Percentiles rank a stretch among this genome's conserved stretches.
Evolutionary conservation across 1,140 invertebrate genomes (phyloP).

Genomic region (Aphaenogaster ashmeadi): DNA sequence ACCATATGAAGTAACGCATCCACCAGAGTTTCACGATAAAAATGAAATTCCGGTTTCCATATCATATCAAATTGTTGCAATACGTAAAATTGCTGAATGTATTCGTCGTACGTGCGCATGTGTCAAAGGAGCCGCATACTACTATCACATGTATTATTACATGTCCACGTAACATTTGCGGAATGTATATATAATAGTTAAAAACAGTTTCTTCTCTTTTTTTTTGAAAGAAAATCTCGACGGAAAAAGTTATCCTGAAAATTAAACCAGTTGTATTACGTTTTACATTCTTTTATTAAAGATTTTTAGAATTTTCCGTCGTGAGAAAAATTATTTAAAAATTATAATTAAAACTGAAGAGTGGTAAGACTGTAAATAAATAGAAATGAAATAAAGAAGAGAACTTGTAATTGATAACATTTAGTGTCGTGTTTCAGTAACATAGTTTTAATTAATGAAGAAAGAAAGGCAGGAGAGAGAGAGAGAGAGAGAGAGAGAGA

Average conservation of each 20-base stretch:
- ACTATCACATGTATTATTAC: not conserved
- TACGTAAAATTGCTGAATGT: constrained; percentile 22
- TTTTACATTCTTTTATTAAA: not conserved
- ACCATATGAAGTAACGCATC: not conserved
- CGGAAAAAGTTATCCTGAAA: constrained; percentile 5
- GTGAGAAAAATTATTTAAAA: not conserved
- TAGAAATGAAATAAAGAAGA: not conserved
- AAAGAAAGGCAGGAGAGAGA: not conserved
- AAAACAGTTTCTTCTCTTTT: not conserved
- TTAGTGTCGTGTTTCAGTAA: not conserved
- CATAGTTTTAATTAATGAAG: constrained; percentile 12
- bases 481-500: too few species aligned
- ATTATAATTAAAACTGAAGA: not conserved
- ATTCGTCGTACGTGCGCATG: not conserved
- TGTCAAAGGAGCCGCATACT: not conserved
- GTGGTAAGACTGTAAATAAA: not conserved
- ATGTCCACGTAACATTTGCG: not conserved
- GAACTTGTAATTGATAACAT: not conserved
- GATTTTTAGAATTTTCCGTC: not conserved
- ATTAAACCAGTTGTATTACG: constrained; percentile 2
- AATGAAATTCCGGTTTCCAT: constrained; percentile 34
- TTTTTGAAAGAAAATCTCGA: not conserved
- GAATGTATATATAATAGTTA: not conserved
- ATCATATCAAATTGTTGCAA: constrained; percentile 34
- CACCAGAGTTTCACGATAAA: not conserved